Conservation (phyloP, 2,797 vertebrate species). For the Sciurus carolinensis region DNA sequence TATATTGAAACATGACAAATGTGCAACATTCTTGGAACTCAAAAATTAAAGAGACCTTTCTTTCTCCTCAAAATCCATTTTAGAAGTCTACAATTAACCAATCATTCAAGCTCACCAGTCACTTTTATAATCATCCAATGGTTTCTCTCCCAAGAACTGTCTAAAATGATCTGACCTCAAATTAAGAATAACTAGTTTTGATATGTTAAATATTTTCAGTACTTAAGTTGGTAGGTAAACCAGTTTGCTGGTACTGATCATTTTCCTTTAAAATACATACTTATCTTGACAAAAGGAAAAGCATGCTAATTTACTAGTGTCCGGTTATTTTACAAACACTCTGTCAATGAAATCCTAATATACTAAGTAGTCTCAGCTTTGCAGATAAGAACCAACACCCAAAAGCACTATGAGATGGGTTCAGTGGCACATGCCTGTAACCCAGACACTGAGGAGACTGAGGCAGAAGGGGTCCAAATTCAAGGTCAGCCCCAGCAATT, state of each 20-base stretch:
- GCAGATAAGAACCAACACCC: neutral
- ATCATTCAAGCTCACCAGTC: neutral
- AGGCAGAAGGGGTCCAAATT: neutral
- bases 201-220: neutral
- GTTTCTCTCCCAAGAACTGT: neutral
- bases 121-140: neutral
- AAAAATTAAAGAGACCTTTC: slow-evolving; percentile 49
- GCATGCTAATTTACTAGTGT: neutral
- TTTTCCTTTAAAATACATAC: neutral
- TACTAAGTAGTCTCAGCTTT: neutral
- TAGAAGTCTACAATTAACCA: neutral
- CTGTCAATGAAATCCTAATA: neutral
- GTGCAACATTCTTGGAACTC: neutral
- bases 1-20: slow-evolving; percentile 17
- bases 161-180: neutral
- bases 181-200: neutral
- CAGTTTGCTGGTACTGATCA: neutral
- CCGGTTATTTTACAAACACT: neutral
- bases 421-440: neutral
- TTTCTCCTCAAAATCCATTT: slow-evolving; percentile 29
- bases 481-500: neutral
- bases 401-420: neutral
- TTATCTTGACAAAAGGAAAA: neutral
- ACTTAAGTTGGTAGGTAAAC: slow-evolving; percentile 46
- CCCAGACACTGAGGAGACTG: neutral